These are phyloP conservation scores for Amblyornis subalaris DNA, from an alignment of 2,113 vertebrate species.

Conservation along the genomic window DNA sequence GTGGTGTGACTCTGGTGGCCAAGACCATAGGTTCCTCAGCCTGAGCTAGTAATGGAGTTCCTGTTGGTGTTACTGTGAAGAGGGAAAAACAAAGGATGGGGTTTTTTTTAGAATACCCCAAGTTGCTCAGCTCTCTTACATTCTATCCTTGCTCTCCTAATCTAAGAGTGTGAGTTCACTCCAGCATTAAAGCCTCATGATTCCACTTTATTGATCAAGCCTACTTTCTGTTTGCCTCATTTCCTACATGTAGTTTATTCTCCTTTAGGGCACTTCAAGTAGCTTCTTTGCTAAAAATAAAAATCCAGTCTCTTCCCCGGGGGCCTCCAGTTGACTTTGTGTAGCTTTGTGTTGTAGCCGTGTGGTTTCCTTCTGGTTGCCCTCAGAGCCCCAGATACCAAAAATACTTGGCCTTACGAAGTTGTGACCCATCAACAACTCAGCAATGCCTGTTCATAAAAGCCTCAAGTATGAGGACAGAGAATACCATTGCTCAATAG, in stretches of 20 bases:
- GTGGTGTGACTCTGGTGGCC: neutral
- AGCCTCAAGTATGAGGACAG: neutral
- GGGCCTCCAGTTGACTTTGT: neutral
- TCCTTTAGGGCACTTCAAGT: neutral
- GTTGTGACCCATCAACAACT: neutral
- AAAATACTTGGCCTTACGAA: constrained; percentile 13
- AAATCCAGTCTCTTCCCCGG: neutral
- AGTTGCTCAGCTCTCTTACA: neutral
- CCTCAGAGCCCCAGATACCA: neutral
- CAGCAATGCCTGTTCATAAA: neutral
- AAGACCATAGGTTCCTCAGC: neutral
- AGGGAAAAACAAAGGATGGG: neutral
- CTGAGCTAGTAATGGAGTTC: neutral
- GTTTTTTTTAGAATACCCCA: neutral
- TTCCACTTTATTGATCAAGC: neutral
- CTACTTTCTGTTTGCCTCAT: neutral
- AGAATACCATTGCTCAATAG: neutral
- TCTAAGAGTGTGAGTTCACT: neutral
- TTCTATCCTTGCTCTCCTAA: neutral
- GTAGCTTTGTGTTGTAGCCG: neutral
- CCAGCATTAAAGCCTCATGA: neutral
- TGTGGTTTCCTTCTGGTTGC: constrained; percentile 30
- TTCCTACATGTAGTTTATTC: neutral
- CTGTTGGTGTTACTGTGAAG: neutral
- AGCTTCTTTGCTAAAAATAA: constrained; percentile 29